phyloP scores from a whole-genome alignment of 1,140 invertebrate species.

The Capitella teleta region DNA sequence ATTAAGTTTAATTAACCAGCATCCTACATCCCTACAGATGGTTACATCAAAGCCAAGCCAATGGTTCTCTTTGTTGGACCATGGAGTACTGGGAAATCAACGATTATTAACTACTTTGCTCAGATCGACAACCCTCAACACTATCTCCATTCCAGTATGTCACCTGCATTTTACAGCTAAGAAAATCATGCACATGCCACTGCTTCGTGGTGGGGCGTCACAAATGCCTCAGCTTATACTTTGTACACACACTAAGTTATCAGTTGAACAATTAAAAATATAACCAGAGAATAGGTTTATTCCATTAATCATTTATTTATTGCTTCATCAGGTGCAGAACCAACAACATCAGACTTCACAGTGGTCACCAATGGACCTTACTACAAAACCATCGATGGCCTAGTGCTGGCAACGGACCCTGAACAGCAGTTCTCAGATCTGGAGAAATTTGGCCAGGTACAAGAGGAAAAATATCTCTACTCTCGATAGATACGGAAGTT shows the following conservation, averaged over 20 bases:
- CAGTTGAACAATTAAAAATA: too few relatives aligned
- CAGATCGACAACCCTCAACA: conserved; percentile 43
- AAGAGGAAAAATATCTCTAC: neutral
- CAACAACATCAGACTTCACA: conserved; percentile 74
- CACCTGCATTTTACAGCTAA: too few relatives aligned
- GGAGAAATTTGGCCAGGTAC: conserved; percentile 78
- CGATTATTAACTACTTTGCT: conserved; percentile 83
- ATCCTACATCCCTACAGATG: conserved; percentile 48
- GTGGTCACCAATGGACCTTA: conserved; percentile 78
- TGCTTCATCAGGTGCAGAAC: conserved; percentile 82
- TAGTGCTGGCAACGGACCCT: conserved; percentile 82
- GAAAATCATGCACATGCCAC: too few relatives aligned
- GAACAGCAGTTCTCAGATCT: conserved; percentile 68
- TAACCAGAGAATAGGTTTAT: too few relatives aligned
- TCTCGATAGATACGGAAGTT: neutral
- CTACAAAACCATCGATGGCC: conserved; percentile 74
- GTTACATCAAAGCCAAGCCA: conserved; percentile 89
- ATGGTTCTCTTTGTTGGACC: conserved; percentile 86
- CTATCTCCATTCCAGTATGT: conserved; percentile 16
- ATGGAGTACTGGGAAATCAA: conserved; percentile 90
- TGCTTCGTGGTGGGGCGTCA: too few relatives aligned
- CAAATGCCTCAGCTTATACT: neutral
- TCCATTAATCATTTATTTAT: too few relatives aligned
- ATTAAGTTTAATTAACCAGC: neutral
- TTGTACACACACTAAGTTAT: too few relatives aligned